Evolutionary conservation across 2,113 vertebrate genomes (phyloP).

Genomic region (Pelodiscus sinensis): DNA sequence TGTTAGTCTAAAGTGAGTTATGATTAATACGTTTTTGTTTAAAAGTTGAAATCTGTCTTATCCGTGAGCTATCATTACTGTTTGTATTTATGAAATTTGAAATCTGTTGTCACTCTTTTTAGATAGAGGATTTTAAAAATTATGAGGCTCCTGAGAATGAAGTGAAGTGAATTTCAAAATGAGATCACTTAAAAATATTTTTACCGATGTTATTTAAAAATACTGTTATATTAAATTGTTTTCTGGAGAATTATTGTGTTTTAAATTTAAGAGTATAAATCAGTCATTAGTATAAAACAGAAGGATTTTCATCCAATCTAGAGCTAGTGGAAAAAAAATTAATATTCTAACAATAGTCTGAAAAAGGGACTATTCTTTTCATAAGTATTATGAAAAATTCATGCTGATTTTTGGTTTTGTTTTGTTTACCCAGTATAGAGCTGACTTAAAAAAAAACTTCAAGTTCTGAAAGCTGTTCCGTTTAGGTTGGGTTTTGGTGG

Average conservation of each 20-base stretch:
- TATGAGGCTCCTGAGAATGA: not conserved
- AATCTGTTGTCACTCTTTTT: not conserved
- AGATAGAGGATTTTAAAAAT: not conserved
- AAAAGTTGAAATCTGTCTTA: not conserved
- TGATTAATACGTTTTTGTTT: not conserved
- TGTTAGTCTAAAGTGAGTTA: not conserved
- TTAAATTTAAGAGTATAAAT: not conserved
- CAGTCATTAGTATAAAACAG: not conserved
- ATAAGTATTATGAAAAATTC: not conserved
- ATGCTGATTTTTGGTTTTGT: not conserved
- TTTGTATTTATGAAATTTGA: not conserved
- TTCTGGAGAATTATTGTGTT: not conserved
- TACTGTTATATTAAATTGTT: not conserved
- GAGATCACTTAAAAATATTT: not conserved
- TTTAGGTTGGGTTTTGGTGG: no score
- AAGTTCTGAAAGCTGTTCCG: not conserved
- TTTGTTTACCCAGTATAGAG: not conserved
- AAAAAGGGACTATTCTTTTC: not conserved
- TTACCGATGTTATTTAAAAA: not conserved
- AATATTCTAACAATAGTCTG: not conserved
- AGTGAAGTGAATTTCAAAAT: not conserved
- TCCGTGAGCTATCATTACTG: not conserved
- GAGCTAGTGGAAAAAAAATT: not conserved
- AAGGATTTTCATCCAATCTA: not conserved
- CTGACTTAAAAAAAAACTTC: not conserved